Evolutionary conservation across 2,888 invertebrate species (phyloP), one percentile per base, ranked within the genome.

Genomic region (Meandrusa payeni): DNA sequence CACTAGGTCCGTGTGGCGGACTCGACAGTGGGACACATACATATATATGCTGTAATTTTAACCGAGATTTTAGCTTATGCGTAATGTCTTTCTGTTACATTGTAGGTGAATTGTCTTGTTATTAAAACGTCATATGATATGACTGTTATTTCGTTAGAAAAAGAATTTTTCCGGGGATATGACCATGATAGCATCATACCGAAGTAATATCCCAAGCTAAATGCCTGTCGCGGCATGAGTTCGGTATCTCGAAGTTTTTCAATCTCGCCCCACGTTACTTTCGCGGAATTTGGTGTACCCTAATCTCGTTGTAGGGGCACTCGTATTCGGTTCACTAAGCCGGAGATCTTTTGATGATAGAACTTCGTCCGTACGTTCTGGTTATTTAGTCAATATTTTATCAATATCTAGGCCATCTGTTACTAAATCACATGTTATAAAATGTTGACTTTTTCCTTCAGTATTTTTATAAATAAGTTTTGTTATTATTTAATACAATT

Each of bases 251-350:
- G 23, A 42, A 36, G 29, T 42, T 42, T 42, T 42, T 42, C 36
- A 42, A 42, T 31, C 36, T 37, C 23, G 13, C 22, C 10, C 23
- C 17, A 29, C 28, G 31, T 36, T 31, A 34, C 36, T 36, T 36
- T 42, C 28, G 23, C 19, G 24, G 19, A 36, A 42, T 42, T 42
- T 29, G 36, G 42, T 37, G 15, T 24, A 36, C 42, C 29, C 12
- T 41, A 32, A 41, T 41, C 40, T 41, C 40, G 42, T 36, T 42
- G 42, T 36, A 13, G 34, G 11, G 11, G 36, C 22, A 20, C 22
- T 22, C 33, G 41, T 28, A 29, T 41, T 36, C 22, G 34, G 28
- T 28, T 41, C 28, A 41, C 34, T 41, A 29, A 36, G 29, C 36
- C 36, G 10, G 9, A 12, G 24, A 42, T 36, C 36, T 29, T 29